These are phyloP conservation scores for Pteronura brasiliensis DNA, from an alignment of 2,113 vertebrate genomes.

Conservation along the genomic window DNA sequence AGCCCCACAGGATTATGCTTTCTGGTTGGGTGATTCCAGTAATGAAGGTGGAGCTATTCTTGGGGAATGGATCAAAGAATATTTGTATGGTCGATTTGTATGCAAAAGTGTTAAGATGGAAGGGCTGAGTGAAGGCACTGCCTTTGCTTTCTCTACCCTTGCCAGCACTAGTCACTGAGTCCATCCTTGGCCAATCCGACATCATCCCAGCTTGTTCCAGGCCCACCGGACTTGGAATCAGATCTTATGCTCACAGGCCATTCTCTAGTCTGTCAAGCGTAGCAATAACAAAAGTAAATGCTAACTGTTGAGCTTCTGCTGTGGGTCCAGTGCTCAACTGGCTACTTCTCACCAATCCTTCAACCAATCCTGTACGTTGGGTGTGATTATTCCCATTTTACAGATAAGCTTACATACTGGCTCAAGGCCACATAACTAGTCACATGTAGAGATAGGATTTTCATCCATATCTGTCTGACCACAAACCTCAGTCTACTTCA, in stretches of 20 bases:
- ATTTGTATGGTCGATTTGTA: conserved; percentile 61
- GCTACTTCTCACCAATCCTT: background rate
- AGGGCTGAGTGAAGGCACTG: background rate
- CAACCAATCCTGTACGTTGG: background rate
- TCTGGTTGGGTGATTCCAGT: conserved; percentile 65
- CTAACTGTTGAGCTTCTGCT: background rate
- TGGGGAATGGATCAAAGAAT: conserved; percentile 68
- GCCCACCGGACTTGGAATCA: background rate
- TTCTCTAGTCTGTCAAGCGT: background rate
- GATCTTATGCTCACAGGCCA: background rate
- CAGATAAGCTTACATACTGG: background rate
- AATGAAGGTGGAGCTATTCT: conserved; percentile 64
- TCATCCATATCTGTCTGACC: background rate
- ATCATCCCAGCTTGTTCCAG: background rate
- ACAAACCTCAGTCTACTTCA: background rate
- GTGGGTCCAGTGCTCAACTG: background rate
- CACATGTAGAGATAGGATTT: background rate
- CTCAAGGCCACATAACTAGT: background rate
- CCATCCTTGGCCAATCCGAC: background rate
- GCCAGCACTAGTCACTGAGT: background rate
- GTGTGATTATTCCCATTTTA: background rate
- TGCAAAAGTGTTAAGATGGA: conserved; percentile 48
- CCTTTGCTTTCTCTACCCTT: background rate
- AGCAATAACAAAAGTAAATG: background rate
- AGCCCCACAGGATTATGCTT: conserved; percentile 57